Percentiles rank a stretch among this genome's conserved stretches.
Conservation (phyloP, 2,797 vertebrate species). For the Malacoraja senta region DNA sequence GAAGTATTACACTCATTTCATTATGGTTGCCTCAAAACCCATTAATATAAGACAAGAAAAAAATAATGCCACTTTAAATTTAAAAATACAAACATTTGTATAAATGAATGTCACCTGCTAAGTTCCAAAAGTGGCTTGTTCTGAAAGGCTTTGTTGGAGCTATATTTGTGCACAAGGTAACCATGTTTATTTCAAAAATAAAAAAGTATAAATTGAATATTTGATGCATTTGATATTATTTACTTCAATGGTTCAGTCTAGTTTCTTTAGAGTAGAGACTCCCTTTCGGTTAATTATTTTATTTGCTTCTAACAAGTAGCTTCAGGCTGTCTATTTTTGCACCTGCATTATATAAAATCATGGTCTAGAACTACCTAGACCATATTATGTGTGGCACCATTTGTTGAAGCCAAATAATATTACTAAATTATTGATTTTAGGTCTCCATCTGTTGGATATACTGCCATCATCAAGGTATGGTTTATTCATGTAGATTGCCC, state of each 20-base stretch:
- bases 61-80: conserved; percentile 23
- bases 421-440: conserved; percentile 54
- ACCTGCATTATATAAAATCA: not conserved
- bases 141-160: not conserved
- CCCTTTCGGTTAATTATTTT: not conserved
- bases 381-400: not conserved
- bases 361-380: not conserved
- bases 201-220: not conserved
- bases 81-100: not conserved
- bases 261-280: not conserved
- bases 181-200: not conserved
- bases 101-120: not conserved
- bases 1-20: not conserved
- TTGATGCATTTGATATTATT: too few relatives aligned
- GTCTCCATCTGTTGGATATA: conserved; percentile 82
- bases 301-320: not conserved
- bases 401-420: not conserved
- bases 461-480: conserved; percentile 84
- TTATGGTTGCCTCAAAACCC: not conserved
- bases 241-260: not conserved
- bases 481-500: not conserved
- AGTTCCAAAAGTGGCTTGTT: not conserved
- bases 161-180: not conserved
- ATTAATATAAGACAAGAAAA: not conserved
- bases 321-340: not conserved